Percentiles rank a stretch among this genome's conserved stretches.
Conservation (phyloP, 2,888 invertebrate genomes). For the Gortyna flavago region DNA sequence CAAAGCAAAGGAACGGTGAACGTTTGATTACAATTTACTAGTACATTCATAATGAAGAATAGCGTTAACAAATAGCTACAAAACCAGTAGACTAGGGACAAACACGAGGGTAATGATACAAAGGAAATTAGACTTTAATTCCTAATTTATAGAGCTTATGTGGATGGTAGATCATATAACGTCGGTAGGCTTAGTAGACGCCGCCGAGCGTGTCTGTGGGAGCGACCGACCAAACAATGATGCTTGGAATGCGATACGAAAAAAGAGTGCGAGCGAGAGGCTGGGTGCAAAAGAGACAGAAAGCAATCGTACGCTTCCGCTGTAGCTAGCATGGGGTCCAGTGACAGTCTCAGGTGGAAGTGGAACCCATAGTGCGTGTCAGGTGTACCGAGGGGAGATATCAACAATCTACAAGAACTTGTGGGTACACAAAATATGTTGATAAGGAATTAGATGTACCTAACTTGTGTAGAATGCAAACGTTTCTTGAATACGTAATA, state of each 20-base stretch:
- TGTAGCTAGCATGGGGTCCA: constrained; percentile 54
- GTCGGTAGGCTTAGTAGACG: constrained; percentile 63
- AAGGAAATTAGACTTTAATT: constrained; percentile 62
- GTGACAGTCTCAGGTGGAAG: constrained; percentile 65
- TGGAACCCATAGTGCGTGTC: constrained; percentile 27
- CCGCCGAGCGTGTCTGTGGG: constrained; percentile 83
- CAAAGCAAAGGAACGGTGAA: constrained; percentile 50
- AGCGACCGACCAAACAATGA: constrained; percentile 82
- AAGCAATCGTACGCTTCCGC: constrained; percentile 77
- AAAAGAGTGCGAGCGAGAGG: constrained; percentile 74
- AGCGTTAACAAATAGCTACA: constrained; percentile 64
- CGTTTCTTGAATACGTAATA: constrained; percentile 7
- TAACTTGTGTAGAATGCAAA: neutral
- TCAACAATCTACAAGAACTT: constrained; percentile 16
- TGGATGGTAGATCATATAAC: constrained; percentile 54
- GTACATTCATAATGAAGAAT: constrained; percentile 62
- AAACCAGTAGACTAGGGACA: constrained; percentile 55
- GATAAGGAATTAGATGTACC: neutral
- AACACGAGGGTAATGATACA: constrained; percentile 13
- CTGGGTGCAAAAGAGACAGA: constrained; percentile 65
- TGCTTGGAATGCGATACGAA: constrained; percentile 85
- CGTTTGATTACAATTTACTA: constrained; percentile 59
- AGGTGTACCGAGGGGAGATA: constrained; percentile 32
- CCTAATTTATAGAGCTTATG: constrained; percentile 67
- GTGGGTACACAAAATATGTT: neutral